Evolutionary conservation across 2,797 vertebrate species (phyloP).

Genomic region (Selene dorsalis): DNA sequence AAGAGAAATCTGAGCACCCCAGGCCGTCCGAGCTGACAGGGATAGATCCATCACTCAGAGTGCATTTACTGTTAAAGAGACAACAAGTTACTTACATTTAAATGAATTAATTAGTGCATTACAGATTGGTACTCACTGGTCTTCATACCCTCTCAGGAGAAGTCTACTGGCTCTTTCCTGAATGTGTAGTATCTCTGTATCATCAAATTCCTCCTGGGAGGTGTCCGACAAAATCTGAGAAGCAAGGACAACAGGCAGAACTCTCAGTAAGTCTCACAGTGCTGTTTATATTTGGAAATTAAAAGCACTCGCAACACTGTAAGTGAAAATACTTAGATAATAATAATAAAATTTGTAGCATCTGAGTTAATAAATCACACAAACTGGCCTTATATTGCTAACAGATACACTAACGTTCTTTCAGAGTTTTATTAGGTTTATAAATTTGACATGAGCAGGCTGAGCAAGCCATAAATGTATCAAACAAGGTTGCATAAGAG

Average conservation of each 20-base stretch:
- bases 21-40: slow-evolving; percentile 84
- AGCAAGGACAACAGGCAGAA: slow-evolving; percentile 16
- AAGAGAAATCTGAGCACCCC: slow-evolving; percentile 78
- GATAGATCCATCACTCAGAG: slow-evolving; percentile 71
- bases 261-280: not conserved
- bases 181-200: slow-evolving; percentile 84
- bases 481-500: slow-evolving; percentile 39
- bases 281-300: not conserved
- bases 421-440: not conserved
- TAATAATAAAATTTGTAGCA: slow-evolving; percentile 2
- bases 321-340: not conserved
- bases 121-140: not conserved
- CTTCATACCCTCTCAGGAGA: slow-evolving; percentile 84
- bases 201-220: slow-evolving; percentile 78
- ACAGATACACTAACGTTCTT: not conserved
- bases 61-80: slow-evolving; percentile 70
- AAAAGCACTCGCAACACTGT: not conserved
- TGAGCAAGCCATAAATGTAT: slow-evolving; percentile 34
- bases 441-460: slow-evolving; percentile 2
- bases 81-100: slow-evolving; percentile 7
- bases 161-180: slow-evolving; percentile 86
- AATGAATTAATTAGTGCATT: not conserved
- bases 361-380: not conserved
- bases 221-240: slow-evolving; percentile 75
- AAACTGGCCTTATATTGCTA: not conserved